A percentile compares a stretch with the other conserved stretches of the same genome.
Evolutionary conservation across 2,888 invertebrate species (phyloP).

Genomic region (Gastrophysa polygoni): DNA sequence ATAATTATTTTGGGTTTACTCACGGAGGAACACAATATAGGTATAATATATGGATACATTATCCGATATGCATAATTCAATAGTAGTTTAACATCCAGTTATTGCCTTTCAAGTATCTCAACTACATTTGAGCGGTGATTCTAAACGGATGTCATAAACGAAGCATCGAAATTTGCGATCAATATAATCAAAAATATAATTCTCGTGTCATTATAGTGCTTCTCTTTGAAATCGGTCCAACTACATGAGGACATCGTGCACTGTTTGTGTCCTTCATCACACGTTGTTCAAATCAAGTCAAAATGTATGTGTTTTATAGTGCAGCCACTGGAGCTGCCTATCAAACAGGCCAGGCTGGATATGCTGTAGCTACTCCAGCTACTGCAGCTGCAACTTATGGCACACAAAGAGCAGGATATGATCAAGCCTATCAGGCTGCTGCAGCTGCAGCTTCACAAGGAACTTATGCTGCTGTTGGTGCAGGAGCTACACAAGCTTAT

Average conservation of each 20-base stretch:
- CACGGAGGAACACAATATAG: slow-evolving; percentile 93
- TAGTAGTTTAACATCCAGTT: not conserved
- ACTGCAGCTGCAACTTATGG: slow-evolving; percentile 77
- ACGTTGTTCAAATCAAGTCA: not conserved
- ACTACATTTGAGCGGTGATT: not conserved
- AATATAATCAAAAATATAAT: slow-evolving; percentile 6
- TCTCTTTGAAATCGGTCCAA: not conserved
- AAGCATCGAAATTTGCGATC: slow-evolving; percentile 7
- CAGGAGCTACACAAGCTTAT: slow-evolving; percentile 67
- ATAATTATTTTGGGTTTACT: slow-evolving; percentile 95
- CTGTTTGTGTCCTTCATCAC: not conserved
- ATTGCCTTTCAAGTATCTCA: not conserved
- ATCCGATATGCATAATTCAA: not conserved
- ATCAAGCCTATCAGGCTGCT: slow-evolving; percentile 78
- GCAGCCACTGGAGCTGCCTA: slow-evolving; percentile 79
- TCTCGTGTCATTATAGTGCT: too few species aligned
- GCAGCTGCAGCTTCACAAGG: slow-evolving; percentile 76
- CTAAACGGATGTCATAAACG: not conserved
- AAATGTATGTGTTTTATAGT: slow-evolving; percentile 53
- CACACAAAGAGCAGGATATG: slow-evolving; percentile 82
- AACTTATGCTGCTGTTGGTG: slow-evolving; percentile 63
- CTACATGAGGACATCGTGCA: not conserved
- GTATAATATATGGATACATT: slow-evolving; percentile 56
- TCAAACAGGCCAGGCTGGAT: slow-evolving; percentile 82
- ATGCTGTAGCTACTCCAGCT: slow-evolving; percentile 81